phyloP scores from a whole-genome alignment of 2,113 vertebrate species.

The Aleadryas rufinucha region DNA sequence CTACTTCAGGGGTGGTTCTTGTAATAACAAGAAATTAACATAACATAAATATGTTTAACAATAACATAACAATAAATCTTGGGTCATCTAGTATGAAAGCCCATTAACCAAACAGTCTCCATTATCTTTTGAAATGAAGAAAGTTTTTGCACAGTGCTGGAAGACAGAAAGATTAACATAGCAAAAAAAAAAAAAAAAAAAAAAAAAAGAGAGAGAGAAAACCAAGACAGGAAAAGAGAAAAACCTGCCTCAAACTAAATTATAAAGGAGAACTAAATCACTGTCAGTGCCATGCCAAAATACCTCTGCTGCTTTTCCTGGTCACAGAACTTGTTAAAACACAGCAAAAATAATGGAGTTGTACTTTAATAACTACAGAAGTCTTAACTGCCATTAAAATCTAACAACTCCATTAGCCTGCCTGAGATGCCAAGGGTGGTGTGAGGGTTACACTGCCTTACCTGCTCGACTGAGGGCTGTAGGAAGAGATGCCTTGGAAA shows the following conservation, averaged over 20 bases:
- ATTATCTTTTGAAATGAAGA: slow-evolving; percentile 26
- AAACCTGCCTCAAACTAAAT: slow-evolving; percentile 48
- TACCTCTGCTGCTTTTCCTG: slow-evolving; percentile 9
- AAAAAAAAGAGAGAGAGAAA: neutral
- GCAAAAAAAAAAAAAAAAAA: neutral
- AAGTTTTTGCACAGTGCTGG: slow-evolving; percentile 45
- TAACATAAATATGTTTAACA: no score
- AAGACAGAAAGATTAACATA: slow-evolving; percentile 11
- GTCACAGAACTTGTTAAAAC: slow-evolving; percentile 49
- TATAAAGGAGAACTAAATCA: slow-evolving; percentile 26
- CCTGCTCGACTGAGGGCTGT: neutral
- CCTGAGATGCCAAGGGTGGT: neutral
- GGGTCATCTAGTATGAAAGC: neutral
- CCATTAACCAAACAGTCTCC: neutral
- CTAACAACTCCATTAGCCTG: neutral
- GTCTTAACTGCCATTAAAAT: neutral
- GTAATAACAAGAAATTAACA: no score
- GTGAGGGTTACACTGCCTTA: neutral
- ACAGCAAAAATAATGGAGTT: neutral
- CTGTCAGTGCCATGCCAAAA: neutral
- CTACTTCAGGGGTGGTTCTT: neutral
- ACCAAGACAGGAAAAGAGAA: neutral
- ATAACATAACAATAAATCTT: neutral
- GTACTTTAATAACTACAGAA: neutral
- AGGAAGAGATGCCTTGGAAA: neutral